Evolutionary conservation across 2,888 invertebrate species (phyloP), one percentile per base, ranked within the genome.

Genomic region (Aphodius granarius): DNA sequence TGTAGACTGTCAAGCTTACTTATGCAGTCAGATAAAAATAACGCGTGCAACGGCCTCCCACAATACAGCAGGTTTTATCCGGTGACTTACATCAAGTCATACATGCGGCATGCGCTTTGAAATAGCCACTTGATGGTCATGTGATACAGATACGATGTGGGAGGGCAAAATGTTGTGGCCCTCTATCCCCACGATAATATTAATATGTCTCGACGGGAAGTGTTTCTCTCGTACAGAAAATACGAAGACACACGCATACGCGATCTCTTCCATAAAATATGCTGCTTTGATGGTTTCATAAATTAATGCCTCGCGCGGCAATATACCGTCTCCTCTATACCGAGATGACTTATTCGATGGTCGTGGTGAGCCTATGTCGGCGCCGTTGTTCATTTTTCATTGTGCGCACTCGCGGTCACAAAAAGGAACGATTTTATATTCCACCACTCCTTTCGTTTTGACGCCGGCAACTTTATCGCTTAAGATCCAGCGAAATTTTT

Each of bases 91-190:
- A 43, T 43, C 43, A 43, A 43, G 43, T 43, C 43, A 43, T 43
- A 43, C 43, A 43, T 43, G 43, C 43, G 43, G 43, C 43, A 9
- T 43, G 43, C 43, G 43, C 84, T 84, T 84, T 84, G 83, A 83
- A 80, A 76, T 68, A 78, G 80, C 77, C 81, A 81, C 81, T 22
- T n/a, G 20, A 22, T 68, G 68, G 81, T 81, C 81, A 79, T 80
- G 79, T 79, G 84, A 81, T 84, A 84, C 84, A 84, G 82, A 83
- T 85, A 82, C 84, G 80, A 84, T 84, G 85, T 85, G 85, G 85
- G 85, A 84, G 85, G 85, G 81, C 84, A 68, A n/a, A n/a, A n/a
- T n/a, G 9, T 68, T 21, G 20, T 22, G 68, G 19, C 81, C 84
- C 68, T 68, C 22, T 68, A 68, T n/a, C 68, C 21, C 18, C 2